A percentile compares a stretch with the other conserved stretches of the same genome.
phyloP scores from a whole-genome alignment of 2,888 invertebrate genomes.

The Candidula unifasciata region DNA sequence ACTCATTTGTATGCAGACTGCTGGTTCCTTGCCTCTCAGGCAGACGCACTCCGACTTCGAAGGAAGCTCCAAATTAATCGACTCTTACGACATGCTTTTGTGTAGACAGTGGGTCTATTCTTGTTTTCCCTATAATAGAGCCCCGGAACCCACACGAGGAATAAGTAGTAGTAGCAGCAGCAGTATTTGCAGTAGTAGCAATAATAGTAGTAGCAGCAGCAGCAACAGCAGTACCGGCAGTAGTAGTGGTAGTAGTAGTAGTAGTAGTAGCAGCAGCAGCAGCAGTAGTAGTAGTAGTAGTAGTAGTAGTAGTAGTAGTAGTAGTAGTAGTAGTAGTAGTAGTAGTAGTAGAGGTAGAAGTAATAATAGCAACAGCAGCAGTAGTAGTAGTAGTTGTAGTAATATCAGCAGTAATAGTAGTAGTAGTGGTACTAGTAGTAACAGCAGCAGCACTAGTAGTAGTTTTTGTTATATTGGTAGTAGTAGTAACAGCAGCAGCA shows the following conservation, averaged over 20 bases:
- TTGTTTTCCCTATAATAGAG: no score
- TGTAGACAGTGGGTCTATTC: no score
- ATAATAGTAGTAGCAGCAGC: background rate
- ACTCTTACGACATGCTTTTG: no score
- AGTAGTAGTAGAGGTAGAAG: background rate
- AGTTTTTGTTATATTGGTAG: background rate
- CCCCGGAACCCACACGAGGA: no score
- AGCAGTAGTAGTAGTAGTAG: conserved; percentile 1
- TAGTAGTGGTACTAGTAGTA: background rate
- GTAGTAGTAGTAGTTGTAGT: background rate
- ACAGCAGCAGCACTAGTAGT: background rate
- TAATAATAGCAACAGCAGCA: background rate
- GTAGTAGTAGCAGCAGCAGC: background rate
- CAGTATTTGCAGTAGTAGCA: background rate
- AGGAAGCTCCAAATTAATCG: no score
- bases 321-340: background rate
- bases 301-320: conserved; percentile 8
- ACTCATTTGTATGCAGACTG: no score
- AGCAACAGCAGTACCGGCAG: background rate
- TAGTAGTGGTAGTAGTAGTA: background rate
- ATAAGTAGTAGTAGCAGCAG: conserved; percentile 2
- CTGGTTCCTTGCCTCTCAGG: no score
- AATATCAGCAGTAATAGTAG: background rate
- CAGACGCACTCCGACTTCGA: no score
- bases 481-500: background rate